These are phyloP conservation scores for Chloromyia formosa DNA, from an alignment of 2,888 invertebrate species.

Conservation along the genomic window DNA sequence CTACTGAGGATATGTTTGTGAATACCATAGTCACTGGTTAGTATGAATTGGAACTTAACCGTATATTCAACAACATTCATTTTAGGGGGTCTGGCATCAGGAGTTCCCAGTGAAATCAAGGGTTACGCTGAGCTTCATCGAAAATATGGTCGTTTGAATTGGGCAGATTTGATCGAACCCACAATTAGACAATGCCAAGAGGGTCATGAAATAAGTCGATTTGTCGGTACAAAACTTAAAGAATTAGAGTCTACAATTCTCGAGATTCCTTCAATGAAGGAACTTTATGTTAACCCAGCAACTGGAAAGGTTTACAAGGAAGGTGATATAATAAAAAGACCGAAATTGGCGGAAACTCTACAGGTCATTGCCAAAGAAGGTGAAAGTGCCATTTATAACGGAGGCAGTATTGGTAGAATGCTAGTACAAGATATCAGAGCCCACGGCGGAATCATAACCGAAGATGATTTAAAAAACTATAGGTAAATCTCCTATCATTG, in stretches of 20 bases:
- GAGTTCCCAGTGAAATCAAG: constrained; percentile 84
- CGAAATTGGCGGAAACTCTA: constrained; percentile 75
- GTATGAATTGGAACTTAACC: too few species aligned
- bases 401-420: constrained; percentile 69
- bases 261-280: constrained; percentile 68
- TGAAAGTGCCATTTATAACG: constrained; percentile 78
- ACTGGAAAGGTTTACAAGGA: constrained; percentile 70
- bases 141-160: constrained; percentile 74
- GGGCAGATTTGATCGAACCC: constrained; percentile 81
- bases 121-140: constrained; percentile 80
- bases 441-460: constrained; percentile 79
- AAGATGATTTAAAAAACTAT: constrained; percentile 78
- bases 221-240: constrained; percentile 70
- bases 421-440: constrained; percentile 74
- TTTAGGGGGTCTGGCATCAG: constrained; percentile 67
- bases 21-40: constrained; percentile 64
- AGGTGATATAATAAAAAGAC: constrained; percentile 73
- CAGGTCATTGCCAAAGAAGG: constrained; percentile 74
- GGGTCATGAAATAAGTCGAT: constrained; percentile 76
- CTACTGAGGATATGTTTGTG: constrained; percentile 75
- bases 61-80: too few species aligned
- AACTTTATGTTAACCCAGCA: constrained; percentile 70
- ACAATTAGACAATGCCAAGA: constrained; percentile 77
- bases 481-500: constrained; percentile 67
- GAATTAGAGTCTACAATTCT: constrained; percentile 67